Base-by-base conservation (phyloP, 2,888 invertebrate genomes). In the Acrobasis repandana region DNA sequence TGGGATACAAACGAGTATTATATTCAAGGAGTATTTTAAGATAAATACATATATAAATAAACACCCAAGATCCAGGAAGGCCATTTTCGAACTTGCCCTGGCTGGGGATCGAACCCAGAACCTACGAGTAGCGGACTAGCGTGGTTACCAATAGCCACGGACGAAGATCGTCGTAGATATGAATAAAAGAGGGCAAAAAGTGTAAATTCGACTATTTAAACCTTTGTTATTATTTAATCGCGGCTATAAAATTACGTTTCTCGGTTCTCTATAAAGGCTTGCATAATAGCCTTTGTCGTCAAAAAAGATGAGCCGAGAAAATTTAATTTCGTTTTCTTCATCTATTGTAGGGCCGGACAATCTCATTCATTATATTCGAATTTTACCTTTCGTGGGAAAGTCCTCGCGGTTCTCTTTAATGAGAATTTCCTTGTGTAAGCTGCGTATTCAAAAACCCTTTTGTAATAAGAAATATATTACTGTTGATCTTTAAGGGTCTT, bases 261-360 rank as follows among this genome's bases (percentile, higher is more conserved):
- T 43, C 56, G 58, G 56, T 61, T 60, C 61, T 46, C 57, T 63
- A 63, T 64, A 64, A 49, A 15, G 15, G 38, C 52, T 67, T 64
- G 48, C 49, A 58, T 66, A 66, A 67, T 61, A n/a, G 49, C 36
- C 46, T 49, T 54, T 63, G 52, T 60, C 52, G 46, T 62, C 43
- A 20, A 48, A 52, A 63, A 51, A 64, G 64, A 61, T 64, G 47
- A 62, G 54, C 28, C 54, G 58, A 56, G 20, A 60, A 60, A 63
- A 60, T 58, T 56, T 58, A 62, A 62, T 64, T 64, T 54, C 8
- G 48, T 18, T 57, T 61, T 36, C 52, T 38, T n/a, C 49, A 20
- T 58, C 58, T 58, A 49, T 58, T 58, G 18, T 49, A 58, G 34
- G 48, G 28, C 33, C 58, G 36, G 36, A 49, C 34, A 58, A 56